These are phyloP conservation scores for Callospermophilus lateralis DNA, from an alignment of 2,113 vertebrate genomes.

Conservation along the genomic window DNA sequence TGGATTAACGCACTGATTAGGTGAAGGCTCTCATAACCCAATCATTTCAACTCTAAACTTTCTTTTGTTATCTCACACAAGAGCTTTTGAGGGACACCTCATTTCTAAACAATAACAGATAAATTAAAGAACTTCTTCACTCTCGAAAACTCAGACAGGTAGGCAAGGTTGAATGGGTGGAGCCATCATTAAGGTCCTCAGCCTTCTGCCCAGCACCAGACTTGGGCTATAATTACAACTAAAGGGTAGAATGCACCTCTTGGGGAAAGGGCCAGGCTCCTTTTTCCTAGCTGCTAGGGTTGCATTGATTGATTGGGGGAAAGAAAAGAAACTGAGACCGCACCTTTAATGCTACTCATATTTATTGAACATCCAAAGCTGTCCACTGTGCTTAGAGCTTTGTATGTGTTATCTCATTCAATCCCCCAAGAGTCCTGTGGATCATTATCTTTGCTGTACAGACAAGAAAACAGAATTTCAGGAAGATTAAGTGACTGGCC, in stretches of 20 bases:
- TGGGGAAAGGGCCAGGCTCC: neutral
- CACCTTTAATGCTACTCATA: neutral
- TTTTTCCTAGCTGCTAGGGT: neutral
- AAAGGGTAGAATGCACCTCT: neutral
- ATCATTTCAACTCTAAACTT: too few relatives aligned
- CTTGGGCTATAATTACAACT: neutral
- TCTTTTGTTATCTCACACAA: too few relatives aligned
- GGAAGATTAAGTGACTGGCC: constrained; percentile 6
- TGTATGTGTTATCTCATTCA: constrained; percentile 8
- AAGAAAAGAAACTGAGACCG: neutral
- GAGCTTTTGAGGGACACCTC: too few relatives aligned
- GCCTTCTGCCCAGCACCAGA: neutral
- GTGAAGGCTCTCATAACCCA: too few relatives aligned
- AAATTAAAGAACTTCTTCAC: neutral
- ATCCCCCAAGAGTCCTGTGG: neutral
- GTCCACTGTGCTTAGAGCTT: neutral
- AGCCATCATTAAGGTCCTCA: neutral
- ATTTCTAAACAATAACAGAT: neutral
- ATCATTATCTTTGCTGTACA: constrained; percentile 33
- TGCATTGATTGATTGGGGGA: neutral
- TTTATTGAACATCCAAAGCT: constrained; percentile 9
- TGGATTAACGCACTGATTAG: too few relatives aligned
- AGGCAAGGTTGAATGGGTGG: neutral
- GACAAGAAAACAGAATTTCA: neutral
- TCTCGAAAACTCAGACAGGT: neutral